A percentile compares a stretch with the other conserved stretches of the same genome.
Conservation (phyloP, 2,888 invertebrate genomes). For the Campoletis raptor region DNA sequence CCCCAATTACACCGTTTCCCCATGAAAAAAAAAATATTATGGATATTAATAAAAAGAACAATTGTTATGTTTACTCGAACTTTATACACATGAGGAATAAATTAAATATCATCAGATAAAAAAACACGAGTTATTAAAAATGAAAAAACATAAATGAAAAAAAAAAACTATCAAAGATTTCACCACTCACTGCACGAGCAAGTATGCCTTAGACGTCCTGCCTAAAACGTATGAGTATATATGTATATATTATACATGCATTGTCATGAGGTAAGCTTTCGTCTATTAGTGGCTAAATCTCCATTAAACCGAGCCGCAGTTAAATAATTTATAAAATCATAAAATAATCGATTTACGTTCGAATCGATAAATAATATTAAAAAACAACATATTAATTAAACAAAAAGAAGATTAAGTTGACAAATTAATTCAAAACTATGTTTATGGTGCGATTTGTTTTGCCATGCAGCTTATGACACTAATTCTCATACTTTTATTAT, state of each 20-base stretch:
- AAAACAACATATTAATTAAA: background rate
- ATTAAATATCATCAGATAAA: conserved; percentile 61
- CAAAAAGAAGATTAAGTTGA: conserved; percentile 48
- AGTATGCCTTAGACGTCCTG: conserved; percentile 62
- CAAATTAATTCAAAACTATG: conserved; percentile 39
- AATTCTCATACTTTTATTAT: conserved; percentile 9
- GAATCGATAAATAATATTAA: conserved; percentile 59
- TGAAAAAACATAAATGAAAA: conserved; percentile 19
- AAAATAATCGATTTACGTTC: conserved; percentile 49
- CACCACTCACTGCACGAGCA: conserved; percentile 59
- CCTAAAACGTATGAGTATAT: conserved; percentile 61
- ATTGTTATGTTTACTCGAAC: conserved; percentile 61
- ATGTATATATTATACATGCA: conserved; percentile 47
- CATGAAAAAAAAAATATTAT: conserved; percentile 20
- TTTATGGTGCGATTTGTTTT: conserved; percentile 65
- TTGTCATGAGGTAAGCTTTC: conserved; percentile 71
- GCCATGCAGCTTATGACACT: conserved; percentile 24
- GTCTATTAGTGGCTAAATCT: conserved; percentile 58
- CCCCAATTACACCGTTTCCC: conserved; percentile 6
- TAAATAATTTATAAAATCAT: conserved; percentile 41
- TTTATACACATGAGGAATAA: conserved; percentile 57
- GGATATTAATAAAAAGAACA: conserved; percentile 24
- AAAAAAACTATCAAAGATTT: conserved; percentile 33
- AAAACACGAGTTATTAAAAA: conserved; percentile 37
- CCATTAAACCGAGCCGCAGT: conserved; percentile 26